Base-by-base conservation (phyloP, 2,797 vertebrate genomes). In the Amniataba percoides region DNA sequence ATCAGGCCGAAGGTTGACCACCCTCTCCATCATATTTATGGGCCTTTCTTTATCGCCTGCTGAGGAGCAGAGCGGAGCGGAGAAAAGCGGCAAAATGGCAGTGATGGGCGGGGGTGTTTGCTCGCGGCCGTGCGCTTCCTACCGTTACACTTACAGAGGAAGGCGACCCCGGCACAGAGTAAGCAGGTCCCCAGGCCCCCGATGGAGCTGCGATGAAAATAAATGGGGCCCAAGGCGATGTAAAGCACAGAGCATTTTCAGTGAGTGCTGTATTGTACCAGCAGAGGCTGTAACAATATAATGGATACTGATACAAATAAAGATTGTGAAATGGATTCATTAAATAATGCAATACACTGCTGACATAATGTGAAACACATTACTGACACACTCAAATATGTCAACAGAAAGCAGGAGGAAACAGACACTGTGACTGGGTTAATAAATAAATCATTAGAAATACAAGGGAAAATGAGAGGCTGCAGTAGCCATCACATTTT, bases 11-110 rank as follows among this genome's bases (percentile, higher is more conserved):
- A 91, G 87, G 90, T 89, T 80, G 84, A 90, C 86, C 77, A 57
- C 71, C 82, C 81, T 89, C 89, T 94, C 82, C 71, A 91, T 95
- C 91, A 93, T 69, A 65, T 94, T 95, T 93, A 93, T 89, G 85
- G 87, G 78, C n/a, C 39, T 81, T 89, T 85, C 78, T 89, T 90
- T 83, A 88, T 89, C 45, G 65, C 57, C 65, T 79, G 65, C 80
- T 64, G 77, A 87, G 77, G 86, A 89, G 88, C 70, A 1, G 65
- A 74, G 61, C 25, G 51, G 71, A 68, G 85, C 58, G 2, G 64
- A 52, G 57, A 62, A 40, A 63, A 70, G 58, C 36, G 0, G 36
- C 18, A 77, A 51, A 15, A 62, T 78, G 62, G 60, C 59, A 36
- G 57, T 11, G n/a, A 80, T 31, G 72, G 61, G 73, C 0, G 55